phyloP scores from a whole-genome alignment of 2,797 vertebrate species.

The Coracias cyanogaster region DNA sequence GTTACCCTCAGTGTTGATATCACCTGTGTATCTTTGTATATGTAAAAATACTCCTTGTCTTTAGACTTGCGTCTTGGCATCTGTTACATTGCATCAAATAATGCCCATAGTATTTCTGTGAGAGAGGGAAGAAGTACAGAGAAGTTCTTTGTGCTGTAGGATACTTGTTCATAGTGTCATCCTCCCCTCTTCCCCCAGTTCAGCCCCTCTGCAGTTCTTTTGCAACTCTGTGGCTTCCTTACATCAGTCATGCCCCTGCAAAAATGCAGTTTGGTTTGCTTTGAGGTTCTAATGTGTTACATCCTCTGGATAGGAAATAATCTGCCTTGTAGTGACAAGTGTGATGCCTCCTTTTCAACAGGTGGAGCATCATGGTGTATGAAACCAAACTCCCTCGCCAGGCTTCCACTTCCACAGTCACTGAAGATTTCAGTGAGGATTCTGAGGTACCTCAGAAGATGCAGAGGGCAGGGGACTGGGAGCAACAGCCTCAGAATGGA shows the following conservation, averaged over 20 bases:
- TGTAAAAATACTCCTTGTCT: neutral
- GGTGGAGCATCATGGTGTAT: constrained; percentile 98
- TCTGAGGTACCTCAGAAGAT: constrained; percentile 85
- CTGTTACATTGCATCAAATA: neutral
- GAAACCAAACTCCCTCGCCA: constrained; percentile 93
- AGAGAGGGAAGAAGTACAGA: neutral
- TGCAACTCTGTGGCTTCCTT: neutral
- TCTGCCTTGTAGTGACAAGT: neutral
- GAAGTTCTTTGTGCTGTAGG: neutral
- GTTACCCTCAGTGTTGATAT: neutral
- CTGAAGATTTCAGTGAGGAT: constrained; percentile 91
- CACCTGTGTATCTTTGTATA: neutral
- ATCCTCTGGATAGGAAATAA: neutral
- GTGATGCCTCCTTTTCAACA: constrained; percentile 61
- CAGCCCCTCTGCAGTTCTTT: neutral
- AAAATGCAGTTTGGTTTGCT: neutral
- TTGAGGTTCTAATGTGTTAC: neutral
- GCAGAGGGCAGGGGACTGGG: neutral
- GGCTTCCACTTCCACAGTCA: constrained; percentile 84
- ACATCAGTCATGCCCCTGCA: neutral
- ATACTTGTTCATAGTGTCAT: neutral
- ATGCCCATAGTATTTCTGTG: neutral
- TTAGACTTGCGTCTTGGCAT: neutral
- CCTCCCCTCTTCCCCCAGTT: neutral
- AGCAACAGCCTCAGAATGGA: neutral